A percentile compares a stretch with the other conserved stretches of the same genome.
These are phyloP conservation scores for Carettochelys insculpta DNA, from an alignment of 2,113 vertebrate species.

Conservation along the genomic window DNA sequence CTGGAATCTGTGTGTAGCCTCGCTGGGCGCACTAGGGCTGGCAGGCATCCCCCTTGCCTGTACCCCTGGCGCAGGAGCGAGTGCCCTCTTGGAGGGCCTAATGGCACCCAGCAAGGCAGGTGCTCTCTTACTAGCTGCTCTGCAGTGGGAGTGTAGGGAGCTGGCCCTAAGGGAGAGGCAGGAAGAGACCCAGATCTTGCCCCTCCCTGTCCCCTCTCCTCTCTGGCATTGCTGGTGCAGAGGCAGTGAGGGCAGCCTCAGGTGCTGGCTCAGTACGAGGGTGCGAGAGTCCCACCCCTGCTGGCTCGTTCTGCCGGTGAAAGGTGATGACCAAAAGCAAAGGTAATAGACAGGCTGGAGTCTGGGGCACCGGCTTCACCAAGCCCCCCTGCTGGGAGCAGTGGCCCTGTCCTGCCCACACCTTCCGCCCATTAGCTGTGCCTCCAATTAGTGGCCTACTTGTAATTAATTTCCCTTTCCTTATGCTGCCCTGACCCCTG, in stretches of 20 bases:
- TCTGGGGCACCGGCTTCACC: too few relatives aligned
- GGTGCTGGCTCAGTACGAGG: background rate
- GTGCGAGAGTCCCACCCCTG: background rate
- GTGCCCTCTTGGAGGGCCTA: too few relatives aligned
- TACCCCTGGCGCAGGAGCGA: too few relatives aligned
- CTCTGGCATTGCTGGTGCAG: background rate
- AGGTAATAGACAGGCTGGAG: background rate
- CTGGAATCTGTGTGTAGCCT: background rate
- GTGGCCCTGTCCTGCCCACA: slow-evolving; percentile 56
- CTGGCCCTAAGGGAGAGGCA: too few relatives aligned
- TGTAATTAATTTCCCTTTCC: background rate
- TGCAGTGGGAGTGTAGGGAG: background rate
- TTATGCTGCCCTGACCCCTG: background rate
- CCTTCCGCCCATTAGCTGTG: slow-evolving; percentile 14
- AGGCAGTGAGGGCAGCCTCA: background rate
- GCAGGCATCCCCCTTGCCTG: background rate
- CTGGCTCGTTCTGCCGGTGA: background rate
- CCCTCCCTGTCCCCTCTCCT: background rate
- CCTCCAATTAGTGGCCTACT: background rate
- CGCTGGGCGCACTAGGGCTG: background rate
- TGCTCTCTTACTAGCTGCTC: background rate
- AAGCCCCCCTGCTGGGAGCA: too few relatives aligned
- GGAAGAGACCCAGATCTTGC: background rate
- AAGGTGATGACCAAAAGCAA: background rate
- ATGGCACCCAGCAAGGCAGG: background rate